These are phyloP conservation scores for Papilio demoleus DNA, from an alignment of 2,888 invertebrate genomes.

Conservation along the genomic window DNA sequence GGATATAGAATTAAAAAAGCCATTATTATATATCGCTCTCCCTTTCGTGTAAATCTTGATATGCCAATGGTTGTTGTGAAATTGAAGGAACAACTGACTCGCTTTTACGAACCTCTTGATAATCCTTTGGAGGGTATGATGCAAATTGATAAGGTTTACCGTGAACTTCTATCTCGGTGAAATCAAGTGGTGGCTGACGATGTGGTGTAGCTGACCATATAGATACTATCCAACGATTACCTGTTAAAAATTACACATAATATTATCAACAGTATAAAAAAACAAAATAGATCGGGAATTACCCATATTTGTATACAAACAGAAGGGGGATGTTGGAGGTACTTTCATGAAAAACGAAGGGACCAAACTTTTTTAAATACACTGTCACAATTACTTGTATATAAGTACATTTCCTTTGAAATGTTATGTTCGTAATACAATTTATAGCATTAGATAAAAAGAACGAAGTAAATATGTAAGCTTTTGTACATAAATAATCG, in stretches of 20 bases:
- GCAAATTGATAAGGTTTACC: slow-evolving; percentile 62
- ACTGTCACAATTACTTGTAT: too few species aligned
- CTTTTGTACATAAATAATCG: slow-evolving; percentile 1
- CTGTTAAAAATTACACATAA: slow-evolving; percentile 66
- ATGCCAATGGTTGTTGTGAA: slow-evolving; percentile 73
- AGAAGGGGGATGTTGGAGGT: too few species aligned
- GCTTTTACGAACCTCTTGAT: slow-evolving; percentile 57
- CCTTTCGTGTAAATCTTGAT: slow-evolving; percentile 88
- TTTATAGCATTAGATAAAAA: too few species aligned
- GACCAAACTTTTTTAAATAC: too few species aligned
- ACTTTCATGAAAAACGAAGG: too few species aligned
- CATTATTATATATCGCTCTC: slow-evolving; percentile 92
- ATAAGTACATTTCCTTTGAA: too few species aligned
- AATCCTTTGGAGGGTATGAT: slow-evolving; percentile 60
- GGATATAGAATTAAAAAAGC: slow-evolving; percentile 91
- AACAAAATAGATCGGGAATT: too few species aligned
- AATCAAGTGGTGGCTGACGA: slow-evolving; percentile 91
- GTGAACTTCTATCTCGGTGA: slow-evolving; percentile 87
- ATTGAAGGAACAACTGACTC: slow-evolving; percentile 62
- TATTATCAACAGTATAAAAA: background rate
- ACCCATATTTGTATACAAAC: too few species aligned
- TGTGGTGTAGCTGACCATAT: slow-evolving; percentile 93
- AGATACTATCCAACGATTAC: slow-evolving; percentile 92
- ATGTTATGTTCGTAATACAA: too few species aligned
- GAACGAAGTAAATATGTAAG: background rate